phyloP scores from a whole-genome alignment of 1,140 invertebrate species.

The Ceratina australensis region DNA sequence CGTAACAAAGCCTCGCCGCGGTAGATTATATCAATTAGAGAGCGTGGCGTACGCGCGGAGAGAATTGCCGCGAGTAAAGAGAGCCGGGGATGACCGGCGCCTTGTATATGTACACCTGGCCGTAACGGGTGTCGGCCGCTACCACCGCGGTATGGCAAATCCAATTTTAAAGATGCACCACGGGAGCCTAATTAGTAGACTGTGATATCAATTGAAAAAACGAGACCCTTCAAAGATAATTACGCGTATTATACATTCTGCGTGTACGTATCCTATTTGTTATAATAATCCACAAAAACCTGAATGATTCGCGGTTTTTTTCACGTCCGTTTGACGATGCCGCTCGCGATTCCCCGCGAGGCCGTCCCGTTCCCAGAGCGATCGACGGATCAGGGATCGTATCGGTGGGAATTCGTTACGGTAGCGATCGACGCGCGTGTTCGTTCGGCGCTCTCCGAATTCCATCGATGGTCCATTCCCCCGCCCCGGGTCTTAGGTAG shows the following conservation, averaged over 20 bases:
- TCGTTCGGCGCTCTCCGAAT: constrained; percentile 11
- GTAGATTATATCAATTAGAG: constrained; percentile 64
- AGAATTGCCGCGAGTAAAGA: constrained; percentile 26
- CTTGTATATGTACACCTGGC: constrained; percentile 45
- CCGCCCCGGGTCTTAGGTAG: constrained; percentile 1
- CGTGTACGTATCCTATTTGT: too few relatives aligned
- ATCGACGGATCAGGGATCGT: constrained; percentile 28
- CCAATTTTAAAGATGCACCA: constrained; percentile 45
- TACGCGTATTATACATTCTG: too few relatives aligned
- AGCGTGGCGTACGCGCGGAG: not conserved
- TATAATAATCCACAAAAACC: too few relatives aligned
- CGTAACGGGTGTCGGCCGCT: constrained; percentile 58
- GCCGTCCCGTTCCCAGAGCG: not conserved
- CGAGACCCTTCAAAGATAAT: too few relatives aligned
- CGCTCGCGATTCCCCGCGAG: constrained; percentile 20
- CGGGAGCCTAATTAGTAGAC: constrained; percentile 54
- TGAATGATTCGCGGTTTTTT: too few relatives aligned
- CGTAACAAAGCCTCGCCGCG: constrained; percentile 58
- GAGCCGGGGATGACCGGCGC: constrained; percentile 30
- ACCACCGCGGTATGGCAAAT: constrained; percentile 34
- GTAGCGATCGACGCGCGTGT: constrained; percentile 48
- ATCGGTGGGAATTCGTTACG: constrained; percentile 49
- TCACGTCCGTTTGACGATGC: not conserved
- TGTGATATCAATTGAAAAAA: too few relatives aligned
- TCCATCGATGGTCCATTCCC: constrained; percentile 19